Evolutionary conservation across 2,797 vertebrate genomes (phyloP), one percentile per base, ranked within the genome.

Genomic region (Coreius guichenoti): DNA sequence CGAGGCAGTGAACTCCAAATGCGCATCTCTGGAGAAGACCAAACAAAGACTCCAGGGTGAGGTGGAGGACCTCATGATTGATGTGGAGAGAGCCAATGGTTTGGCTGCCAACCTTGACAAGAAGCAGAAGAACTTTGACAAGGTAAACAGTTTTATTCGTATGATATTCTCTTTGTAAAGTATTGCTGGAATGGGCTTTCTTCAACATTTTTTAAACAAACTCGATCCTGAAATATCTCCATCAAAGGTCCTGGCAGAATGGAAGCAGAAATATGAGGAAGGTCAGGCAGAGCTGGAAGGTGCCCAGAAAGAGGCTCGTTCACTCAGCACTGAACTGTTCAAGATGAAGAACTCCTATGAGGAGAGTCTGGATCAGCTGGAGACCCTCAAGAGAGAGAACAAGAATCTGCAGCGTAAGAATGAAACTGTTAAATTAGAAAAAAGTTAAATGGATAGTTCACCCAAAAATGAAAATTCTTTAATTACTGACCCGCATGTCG

Each of bases 341-440:
- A 97, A 97, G 92, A 96, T 97, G 94, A 97, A 97, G 93, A 97
- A 97, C 77, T 95, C 96, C 4, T 97, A 96, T 3, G 96, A 97
- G 85, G 97, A 97, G 82, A 91, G 95, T 86, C 89, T 97, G 90
- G 96, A 97, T 85, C 95, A 97, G 0, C 92, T 97, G 79, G 96
- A 97, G 90, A 97, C 96, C 12, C 91, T 97, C 90, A 97, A 95
- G 90, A 92, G 97, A 29, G 96, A 97, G 90, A 97, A 97, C 91
- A 98, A 97, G 92, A 97, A 97, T 82, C 89, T 98, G 31, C 94
- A 94, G 26, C 93, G 92, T 93, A 73, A 36, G 61, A 47, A 70
- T 58, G 1, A 43, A 74, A 12, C 2, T 0, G 0, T 56, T 56
- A 56, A 54, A 19, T 63, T 63, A 63, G 26, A 63, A 63, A 63